phyloP scores from a whole-genome alignment of 2,888 invertebrate species.

The Cryptus viduatorius region DNA sequence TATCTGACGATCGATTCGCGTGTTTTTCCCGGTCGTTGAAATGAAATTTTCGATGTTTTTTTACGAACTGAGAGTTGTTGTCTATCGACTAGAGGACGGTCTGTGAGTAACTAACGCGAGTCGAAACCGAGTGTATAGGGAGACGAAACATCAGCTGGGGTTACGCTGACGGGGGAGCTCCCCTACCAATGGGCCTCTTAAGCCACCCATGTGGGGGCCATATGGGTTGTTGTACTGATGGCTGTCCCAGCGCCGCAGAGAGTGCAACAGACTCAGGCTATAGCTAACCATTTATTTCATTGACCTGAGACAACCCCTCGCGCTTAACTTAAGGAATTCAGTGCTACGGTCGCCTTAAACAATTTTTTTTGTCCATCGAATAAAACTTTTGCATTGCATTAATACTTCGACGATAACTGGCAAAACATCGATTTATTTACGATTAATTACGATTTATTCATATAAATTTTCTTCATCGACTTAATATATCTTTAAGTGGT shows the following conservation, averaged over 20 bases:
- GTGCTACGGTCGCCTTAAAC: background rate
- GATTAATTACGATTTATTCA: background rate
- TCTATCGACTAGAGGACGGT: constrained; percentile 74
- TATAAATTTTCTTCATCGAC: background rate
- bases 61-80: constrained; percentile 30
- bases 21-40: background rate
- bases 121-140: constrained; percentile 57
- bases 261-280: constrained; percentile 40
- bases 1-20: background rate
- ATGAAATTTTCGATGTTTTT: background rate
- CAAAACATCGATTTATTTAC: background rate
- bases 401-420: background rate
- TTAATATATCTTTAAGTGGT: background rate
- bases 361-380: background rate
- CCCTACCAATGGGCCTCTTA: constrained; percentile 60
- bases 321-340: constrained; percentile 18
- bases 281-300: constrained; percentile 31
- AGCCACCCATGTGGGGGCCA: constrained; percentile 78
- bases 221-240: constrained; percentile 72
- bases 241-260: constrained; percentile 26
- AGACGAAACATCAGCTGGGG: constrained; percentile 81
- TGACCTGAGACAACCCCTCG: constrained; percentile 28
- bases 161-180: constrained; percentile 69
- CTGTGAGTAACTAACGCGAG: constrained; percentile 78
- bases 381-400: background rate